Conservation (phyloP, 2,797 vertebrate species). For the Picus viridis region DNA sequence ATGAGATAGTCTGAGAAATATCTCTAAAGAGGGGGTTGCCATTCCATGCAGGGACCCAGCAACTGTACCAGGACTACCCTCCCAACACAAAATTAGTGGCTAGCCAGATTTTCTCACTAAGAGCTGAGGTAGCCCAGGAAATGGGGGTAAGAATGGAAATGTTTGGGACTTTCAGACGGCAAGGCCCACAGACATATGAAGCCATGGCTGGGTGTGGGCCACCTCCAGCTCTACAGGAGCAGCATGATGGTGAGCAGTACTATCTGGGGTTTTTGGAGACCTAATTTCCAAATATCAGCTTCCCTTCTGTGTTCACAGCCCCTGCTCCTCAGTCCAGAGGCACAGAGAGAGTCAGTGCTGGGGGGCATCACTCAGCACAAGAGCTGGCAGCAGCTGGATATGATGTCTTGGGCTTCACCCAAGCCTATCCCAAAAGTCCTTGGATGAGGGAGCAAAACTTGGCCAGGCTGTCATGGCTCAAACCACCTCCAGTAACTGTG, state of each 20-base stretch:
- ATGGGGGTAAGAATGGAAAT: background rate
- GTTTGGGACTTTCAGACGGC: background rate
- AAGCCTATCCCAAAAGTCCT: conserved; percentile 57
- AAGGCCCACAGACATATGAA: background rate
- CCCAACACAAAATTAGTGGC: background rate
- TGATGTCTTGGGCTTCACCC: conserved; percentile 49
- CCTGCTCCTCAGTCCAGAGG: background rate
- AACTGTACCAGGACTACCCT: background rate
- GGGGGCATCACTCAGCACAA: background rate
- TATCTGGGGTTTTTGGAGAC: background rate
- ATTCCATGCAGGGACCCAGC: background rate
- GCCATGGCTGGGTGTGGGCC: accelerated
- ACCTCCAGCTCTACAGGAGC: background rate
- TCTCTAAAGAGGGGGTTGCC: background rate
- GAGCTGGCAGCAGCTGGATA: conserved; percentile 77
- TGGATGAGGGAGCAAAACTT: background rate
- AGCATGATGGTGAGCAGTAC: background rate
- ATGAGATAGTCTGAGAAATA: background rate
- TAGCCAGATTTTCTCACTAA: background rate
- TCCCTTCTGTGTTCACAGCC: background rate
- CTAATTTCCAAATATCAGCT: background rate
- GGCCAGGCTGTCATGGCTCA: conserved; percentile 26
- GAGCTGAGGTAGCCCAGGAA: background rate
- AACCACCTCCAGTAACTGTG: conserved; percentile 62
- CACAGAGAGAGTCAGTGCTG: background rate